Evolutionary conservation across 1,140 invertebrate species (phyloP), one percentile per base, ranked within the genome.

Genomic region (Meloidogyne chitwoodi): DNA sequence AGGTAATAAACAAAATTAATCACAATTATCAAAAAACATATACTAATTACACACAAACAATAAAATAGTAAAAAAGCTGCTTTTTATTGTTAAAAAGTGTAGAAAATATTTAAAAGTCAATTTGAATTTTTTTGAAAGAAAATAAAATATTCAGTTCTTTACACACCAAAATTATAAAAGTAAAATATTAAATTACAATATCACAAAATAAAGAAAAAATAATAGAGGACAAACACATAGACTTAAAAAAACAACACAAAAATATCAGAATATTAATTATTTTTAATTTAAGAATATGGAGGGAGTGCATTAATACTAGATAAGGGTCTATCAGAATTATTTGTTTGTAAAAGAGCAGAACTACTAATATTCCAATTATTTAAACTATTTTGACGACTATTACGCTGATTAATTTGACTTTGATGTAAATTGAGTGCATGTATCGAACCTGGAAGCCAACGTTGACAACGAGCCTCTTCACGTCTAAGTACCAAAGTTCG

Each of bases 371-470:
- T 56, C 48, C 48, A 56, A 56, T 56, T 56, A 56, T 56, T 56
- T 56, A 56, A 56, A 56, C n/a, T 56, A 56, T 56, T 56, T 56
- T n/a, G 48, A 56, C 48, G 48, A 22, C 0, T 38, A 38, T 56
- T 56, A 56, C 48, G 48, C n/a, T 56, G 48, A 56, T 56, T 56
- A 56, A 16, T n/a, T 56, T 56, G 48, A 56, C n/a, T n/a, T 56
- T 56, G 48, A 56, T 56, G 48, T n/a, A 56, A 56, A 56, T 56
- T 56, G 10, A 73, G 56, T 61, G 71, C 71, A 64, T 73, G 71
- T 64, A 73, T 61, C 44, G 73, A 38, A 29, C 64, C 64, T 61
- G 73, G 62, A 14, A 74, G 73, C 73, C 73, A 74, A 41, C 27
- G 41, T 16, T 74, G 73, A n/a, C 64, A 67, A 19, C 73, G 62